Conservation (phyloP, 1,140 invertebrate species). For the Pachyrhynchus sulphureomaculatus region DNA sequence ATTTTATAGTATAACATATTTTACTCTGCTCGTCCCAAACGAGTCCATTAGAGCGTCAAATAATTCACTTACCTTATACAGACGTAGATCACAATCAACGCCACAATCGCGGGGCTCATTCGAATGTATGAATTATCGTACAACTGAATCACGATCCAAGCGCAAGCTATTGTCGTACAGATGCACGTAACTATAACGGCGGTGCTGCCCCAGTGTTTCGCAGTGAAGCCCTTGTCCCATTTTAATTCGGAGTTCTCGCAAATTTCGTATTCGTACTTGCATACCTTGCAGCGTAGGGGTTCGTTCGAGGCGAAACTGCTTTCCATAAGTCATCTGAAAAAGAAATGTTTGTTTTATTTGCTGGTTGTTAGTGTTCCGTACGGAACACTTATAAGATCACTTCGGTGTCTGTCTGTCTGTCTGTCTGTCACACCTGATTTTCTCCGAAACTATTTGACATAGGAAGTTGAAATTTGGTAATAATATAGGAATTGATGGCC, state of each 20-base stretch:
- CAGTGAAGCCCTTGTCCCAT: conserved; percentile 79
- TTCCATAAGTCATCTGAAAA: conserved; percentile 46
- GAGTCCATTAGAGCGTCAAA: too few relatives aligned
- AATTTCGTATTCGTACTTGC: conserved; percentile 54
- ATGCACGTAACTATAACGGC: conserved; percentile 70
- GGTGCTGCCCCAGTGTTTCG: conserved; percentile 72
- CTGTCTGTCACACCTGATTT: too few relatives aligned
- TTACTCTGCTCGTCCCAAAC: too few relatives aligned
- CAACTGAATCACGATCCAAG: conserved; percentile 80
- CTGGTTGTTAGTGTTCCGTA: too few relatives aligned
- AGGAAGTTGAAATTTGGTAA: too few relatives aligned
- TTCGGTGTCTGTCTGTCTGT: too few relatives aligned
- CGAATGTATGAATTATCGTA: conserved; percentile 75
- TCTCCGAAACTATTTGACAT: too few relatives aligned
- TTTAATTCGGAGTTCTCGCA: conserved; percentile 59
- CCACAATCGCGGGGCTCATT: conserved; percentile 76
- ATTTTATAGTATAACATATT: too few relatives aligned
- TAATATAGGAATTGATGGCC: too few relatives aligned
- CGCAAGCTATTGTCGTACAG: conserved; percentile 70
- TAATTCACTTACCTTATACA: conserved; percentile 77
- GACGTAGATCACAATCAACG: conserved; percentile 78
- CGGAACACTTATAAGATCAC: too few relatives aligned
- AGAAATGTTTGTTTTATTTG: too few relatives aligned
- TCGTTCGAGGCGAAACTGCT: conserved; percentile 42
- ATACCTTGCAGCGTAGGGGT: conserved; percentile 46